Evolutionary conservation across 2,113 vertebrate species (phyloP).

Genomic region (Scatophagus argus): DNA sequence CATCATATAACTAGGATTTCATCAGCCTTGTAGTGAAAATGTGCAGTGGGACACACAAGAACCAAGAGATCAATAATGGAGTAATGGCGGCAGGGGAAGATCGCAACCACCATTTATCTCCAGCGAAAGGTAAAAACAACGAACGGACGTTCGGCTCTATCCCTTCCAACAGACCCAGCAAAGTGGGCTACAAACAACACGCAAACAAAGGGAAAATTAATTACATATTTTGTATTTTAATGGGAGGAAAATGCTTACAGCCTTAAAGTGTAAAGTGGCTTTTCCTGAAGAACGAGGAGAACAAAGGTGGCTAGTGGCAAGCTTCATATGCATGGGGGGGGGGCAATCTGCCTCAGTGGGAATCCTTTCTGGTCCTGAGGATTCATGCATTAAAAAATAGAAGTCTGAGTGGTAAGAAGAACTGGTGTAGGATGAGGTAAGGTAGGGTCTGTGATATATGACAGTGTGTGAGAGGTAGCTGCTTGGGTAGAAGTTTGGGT

Average conservation of each 20-base stretch:
- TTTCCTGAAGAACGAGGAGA: slow-evolving; percentile 55
- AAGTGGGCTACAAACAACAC: slow-evolving; percentile 12
- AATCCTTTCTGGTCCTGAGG: slow-evolving; percentile 4
- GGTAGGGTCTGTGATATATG: not conserved
- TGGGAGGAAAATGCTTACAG: slow-evolving; percentile 24
- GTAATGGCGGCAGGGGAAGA: slow-evolving; percentile 76
- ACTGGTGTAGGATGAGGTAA: slow-evolving; percentile 10
- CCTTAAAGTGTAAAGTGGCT: slow-evolving; percentile 28
- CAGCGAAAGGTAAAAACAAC: slow-evolving; percentile 22
- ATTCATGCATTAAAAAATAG: not conserved
- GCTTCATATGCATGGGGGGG: slow-evolving; percentile 36
- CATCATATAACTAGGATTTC: slow-evolving; percentile 27
- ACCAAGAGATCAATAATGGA: slow-evolving; percentile 79
- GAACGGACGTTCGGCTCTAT: not conserved
- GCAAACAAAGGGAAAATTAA: slow-evolving; percentile 24
- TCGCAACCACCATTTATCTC: slow-evolving; percentile 53
- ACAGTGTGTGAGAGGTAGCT: slow-evolving; percentile 1
- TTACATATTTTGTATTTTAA: not conserved
- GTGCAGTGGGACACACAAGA: slow-evolving; percentile 66
- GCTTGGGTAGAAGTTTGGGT: slow-evolving; percentile 27
- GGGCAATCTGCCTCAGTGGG: slow-evolving; percentile 39
- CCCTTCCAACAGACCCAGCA: not conserved
- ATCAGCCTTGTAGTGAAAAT: slow-evolving; percentile 21
- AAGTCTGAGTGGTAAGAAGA: slow-evolving; percentile 12
- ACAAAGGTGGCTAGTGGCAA: slow-evolving; percentile 61